Evolutionary conservation across 2,888 invertebrate genomes (phyloP).

Genomic region (Drosophila ezoana): DNA sequence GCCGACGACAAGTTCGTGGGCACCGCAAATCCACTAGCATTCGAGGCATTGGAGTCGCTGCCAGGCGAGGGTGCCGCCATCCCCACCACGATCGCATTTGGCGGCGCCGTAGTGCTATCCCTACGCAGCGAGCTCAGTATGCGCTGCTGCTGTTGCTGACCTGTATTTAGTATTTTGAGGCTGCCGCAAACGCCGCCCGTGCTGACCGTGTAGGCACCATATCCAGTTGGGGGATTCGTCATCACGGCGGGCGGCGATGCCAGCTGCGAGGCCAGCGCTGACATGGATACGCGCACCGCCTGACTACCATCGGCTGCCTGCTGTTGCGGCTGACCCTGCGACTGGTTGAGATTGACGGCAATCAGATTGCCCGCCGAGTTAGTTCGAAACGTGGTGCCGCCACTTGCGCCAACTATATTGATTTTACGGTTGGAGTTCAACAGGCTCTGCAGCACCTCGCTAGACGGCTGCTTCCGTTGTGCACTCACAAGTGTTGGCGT

Average conservation of each 20-base stretch:
- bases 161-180: slow-evolving; percentile 77
- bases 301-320: slow-evolving; percentile 61
- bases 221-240: slow-evolving; percentile 83
- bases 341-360: slow-evolving; percentile 68
- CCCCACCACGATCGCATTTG: slow-evolving; percentile 84
- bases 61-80: slow-evolving; percentile 85
- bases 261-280: slow-evolving; percentile 85
- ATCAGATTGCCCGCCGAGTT: slow-evolving; percentile 84
- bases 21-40: slow-evolving; percentile 86
- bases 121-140: slow-evolving; percentile 84
- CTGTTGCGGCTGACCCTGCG: slow-evolving; percentile 48
- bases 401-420: slow-evolving; percentile 76
- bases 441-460: slow-evolving; percentile 83
- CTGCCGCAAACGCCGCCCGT: slow-evolving; percentile 65
- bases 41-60: slow-evolving; percentile 85
- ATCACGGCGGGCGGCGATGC: slow-evolving; percentile 85
- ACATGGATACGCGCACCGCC: slow-evolving; percentile 85
- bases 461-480: slow-evolving; percentile 80
- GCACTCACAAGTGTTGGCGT: slow-evolving; percentile 60
- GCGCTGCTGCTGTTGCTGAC: slow-evolving; percentile 79
- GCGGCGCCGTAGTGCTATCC: slow-evolving; percentile 84
- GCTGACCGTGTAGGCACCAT: slow-evolving; percentile 81
- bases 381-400: slow-evolving; percentile 78
- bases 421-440: slow-evolving; percentile 83
- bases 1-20: slow-evolving; percentile 81